Conservation (phyloP, 2,797 vertebrate genomes). For the Taenioides sp. region DNA sequence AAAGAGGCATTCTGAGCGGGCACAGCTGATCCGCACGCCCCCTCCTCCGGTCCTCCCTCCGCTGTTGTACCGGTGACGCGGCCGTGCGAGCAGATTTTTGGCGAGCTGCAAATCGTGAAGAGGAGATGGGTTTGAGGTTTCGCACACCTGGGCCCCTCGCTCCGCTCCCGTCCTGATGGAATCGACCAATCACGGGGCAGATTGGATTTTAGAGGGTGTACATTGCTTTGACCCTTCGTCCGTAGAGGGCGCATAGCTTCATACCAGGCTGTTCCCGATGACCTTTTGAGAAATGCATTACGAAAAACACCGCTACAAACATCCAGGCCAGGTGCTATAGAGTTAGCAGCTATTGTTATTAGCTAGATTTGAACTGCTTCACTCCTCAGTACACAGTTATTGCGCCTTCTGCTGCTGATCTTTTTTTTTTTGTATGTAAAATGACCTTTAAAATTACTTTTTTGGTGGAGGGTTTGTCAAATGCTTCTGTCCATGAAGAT, state of each 20-base stretch:
- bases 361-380: background rate
- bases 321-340: background rate
- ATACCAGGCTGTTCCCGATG: background rate
- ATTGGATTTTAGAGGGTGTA: background rate
- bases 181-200: background rate
- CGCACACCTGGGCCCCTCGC: background rate
- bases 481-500: too few relatives aligned
- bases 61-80: background rate
- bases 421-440: too few relatives aligned
- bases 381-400: too few relatives aligned
- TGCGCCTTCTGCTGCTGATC: too few relatives aligned
- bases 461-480: too few relatives aligned
- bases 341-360: background rate
- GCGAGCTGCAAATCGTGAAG: background rate
- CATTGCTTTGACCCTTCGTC: background rate
- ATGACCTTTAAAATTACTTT: too few relatives aligned
- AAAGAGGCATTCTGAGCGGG: background rate
- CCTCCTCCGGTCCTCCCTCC: background rate
- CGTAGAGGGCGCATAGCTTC: background rate
- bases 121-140: background rate
- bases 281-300: slow-evolving; percentile 1
- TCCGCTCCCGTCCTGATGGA: background rate
- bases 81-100: background rate
- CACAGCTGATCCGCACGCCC: background rate
- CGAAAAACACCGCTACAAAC: background rate